These are phyloP conservation scores for Myzus persicae DNA, from an alignment of 1,140 invertebrate genomes.

Conservation along the genomic window DNA sequence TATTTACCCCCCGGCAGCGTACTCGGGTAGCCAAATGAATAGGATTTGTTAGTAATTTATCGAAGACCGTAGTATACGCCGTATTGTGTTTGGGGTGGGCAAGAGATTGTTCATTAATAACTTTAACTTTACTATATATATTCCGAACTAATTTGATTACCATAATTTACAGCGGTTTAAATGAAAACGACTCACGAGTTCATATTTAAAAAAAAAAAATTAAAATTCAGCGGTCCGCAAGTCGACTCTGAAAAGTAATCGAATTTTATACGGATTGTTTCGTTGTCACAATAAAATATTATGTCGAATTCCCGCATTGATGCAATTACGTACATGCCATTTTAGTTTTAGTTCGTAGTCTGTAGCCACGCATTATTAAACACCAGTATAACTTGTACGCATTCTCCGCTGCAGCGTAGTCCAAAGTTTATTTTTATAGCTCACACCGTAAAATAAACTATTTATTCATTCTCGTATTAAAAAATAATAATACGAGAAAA, in stretches of 20 bases:
- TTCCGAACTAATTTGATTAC: background rate
- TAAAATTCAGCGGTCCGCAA: background rate
- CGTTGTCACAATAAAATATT: background rate
- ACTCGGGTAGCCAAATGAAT: background rate
- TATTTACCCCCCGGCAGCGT: background rate
- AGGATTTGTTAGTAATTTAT: slow-evolving; percentile 14
- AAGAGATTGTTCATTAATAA: slow-evolving; percentile 18
- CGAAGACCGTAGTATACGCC: background rate
- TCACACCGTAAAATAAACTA: background rate
- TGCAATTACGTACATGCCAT: background rate
- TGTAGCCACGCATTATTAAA: background rate
- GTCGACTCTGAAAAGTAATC: background rate
- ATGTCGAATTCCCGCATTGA: background rate
- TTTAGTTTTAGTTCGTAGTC: background rate
- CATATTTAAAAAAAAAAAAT: background rate
- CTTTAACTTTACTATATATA: background rate
- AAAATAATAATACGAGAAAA: background rate
- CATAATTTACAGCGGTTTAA: background rate
- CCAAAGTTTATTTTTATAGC: slow-evolving; percentile 10
- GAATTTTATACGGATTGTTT: background rate
- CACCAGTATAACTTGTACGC: background rate
- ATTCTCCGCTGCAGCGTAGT: background rate
- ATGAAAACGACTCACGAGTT: background rate
- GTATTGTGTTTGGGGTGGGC: background rate
- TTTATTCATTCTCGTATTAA: background rate